Evolutionary conservation across 2,888 invertebrate species (phyloP).

Genomic region (Cryptus armator): DNA sequence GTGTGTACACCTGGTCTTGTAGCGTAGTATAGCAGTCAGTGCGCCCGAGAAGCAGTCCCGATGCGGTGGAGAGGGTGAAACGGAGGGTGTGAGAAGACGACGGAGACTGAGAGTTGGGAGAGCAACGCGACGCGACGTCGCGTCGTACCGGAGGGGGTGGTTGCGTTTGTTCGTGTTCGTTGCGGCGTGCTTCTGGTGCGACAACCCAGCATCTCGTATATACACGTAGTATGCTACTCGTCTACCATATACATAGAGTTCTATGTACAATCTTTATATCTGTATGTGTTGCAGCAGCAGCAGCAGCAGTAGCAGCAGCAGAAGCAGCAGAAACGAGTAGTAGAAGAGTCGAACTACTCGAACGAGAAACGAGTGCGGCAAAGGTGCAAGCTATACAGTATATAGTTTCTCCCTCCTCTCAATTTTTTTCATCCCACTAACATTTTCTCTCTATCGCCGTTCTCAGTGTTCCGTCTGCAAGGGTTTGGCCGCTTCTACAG

Average conservation of each 20-base stretch:
- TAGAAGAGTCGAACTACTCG: conserved; percentile 44
- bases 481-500: background rate
- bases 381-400: conserved; percentile 27
- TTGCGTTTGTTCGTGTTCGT: conserved; percentile 64
- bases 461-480: background rate
- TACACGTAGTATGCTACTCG: conserved; percentile 1
- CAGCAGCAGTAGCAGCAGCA: conserved; percentile 28
- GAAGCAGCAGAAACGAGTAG: conserved; percentile 5
- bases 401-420: conserved; percentile 1
- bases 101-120: conserved; percentile 32
- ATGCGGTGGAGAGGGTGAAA: background rate
- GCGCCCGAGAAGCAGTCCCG: conserved; percentile 7
- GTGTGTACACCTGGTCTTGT: conserved; percentile 4
- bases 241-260: background rate
- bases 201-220: conserved; percentile 48
- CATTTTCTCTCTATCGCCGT: conserved; percentile 42
- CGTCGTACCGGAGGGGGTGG: conserved; percentile 21
- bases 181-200: conserved; percentile 62
- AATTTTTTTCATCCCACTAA: conserved; percentile 24
- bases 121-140: conserved; percentile 26
- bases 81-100: conserved; percentile 2
- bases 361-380: conserved; percentile 47
- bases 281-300: conserved; percentile 24
- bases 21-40: background rate
- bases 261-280: background rate